These are phyloP conservation scores for Gymnoscelis rufifasciata DNA, from an alignment of 2,888 invertebrate genomes.

Conservation along the genomic window DNA sequence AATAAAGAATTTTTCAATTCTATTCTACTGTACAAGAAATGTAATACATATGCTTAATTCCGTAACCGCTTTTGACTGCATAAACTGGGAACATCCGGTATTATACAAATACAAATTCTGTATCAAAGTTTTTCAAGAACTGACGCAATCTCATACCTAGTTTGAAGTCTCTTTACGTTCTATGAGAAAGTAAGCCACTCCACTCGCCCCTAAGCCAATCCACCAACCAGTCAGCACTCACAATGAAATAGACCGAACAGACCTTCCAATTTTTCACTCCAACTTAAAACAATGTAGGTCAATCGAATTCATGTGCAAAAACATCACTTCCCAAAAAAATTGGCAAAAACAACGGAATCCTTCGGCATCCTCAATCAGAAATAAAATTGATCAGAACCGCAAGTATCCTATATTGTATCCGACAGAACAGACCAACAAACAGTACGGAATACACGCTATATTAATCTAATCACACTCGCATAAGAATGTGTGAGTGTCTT, in stretches of 20 bases:
- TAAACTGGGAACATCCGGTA: too few relatives aligned
- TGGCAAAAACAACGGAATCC: conserved; percentile 19
- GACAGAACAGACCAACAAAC: conserved; percentile 36
- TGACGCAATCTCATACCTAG: too few relatives aligned
- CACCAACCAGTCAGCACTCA: background rate
- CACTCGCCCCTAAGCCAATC: background rate
- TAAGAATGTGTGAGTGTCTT: conserved; percentile 78
- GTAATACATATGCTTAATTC: too few relatives aligned
- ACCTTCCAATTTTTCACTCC: conserved; percentile 1
- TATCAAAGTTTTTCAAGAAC: too few relatives aligned
- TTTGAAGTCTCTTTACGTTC: background rate
- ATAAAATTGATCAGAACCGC: conserved; percentile 20
- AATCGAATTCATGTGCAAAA: conserved; percentile 16
- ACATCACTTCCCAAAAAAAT: conserved; percentile 2
- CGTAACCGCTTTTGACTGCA: too few relatives aligned
- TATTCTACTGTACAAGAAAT: too few relatives aligned
- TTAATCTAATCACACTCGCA: conserved; percentile 77
- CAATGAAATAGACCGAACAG: conserved; percentile 1
- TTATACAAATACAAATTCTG: too few relatives aligned
- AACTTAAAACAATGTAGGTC: conserved; percentile 17
- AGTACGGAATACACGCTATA: conserved; percentile 45
- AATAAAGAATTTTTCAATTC: too few relatives aligned
- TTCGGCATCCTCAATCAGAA: conserved; percentile 20
- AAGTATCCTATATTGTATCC: conserved; percentile 6
- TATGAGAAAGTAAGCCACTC: background rate